phyloP scores from a whole-genome alignment of 2,888 invertebrate genomes.

The Nipponacmea schrenckii region DNA sequence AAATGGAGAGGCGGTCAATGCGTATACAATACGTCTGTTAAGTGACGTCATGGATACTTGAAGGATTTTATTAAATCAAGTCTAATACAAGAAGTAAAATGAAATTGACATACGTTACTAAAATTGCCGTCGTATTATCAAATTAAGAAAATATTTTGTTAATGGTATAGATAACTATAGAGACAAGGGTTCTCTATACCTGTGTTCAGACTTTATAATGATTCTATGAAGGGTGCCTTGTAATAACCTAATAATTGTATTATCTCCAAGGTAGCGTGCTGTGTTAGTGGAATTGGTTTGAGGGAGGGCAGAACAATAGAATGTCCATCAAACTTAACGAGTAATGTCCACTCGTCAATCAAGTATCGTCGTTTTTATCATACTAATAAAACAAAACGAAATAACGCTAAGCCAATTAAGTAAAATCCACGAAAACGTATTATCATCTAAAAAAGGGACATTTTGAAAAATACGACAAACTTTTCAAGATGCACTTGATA shows the following conservation, averaged over 20 bases:
- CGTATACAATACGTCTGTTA: background rate
- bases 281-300: background rate
- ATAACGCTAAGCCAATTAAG: too few relatives aligned
- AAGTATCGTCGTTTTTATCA: too few relatives aligned
- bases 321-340: background rate
- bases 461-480: too few relatives aligned
- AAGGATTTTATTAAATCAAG: background rate
- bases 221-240: too few relatives aligned
- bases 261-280: background rate
- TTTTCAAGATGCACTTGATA: too few relatives aligned
- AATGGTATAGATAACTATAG: conserved; percentile 4
- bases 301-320: background rate
- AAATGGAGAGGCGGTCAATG: too few relatives aligned
- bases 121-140: background rate
- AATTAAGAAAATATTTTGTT: background rate
- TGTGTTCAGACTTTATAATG: background rate
- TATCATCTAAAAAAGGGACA: too few relatives aligned
- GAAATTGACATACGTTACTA: conserved; percentile 8
- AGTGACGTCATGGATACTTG: conserved; percentile 1
- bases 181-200: background rate
- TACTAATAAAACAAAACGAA: too few relatives aligned
- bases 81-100: background rate
- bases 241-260: background rate
- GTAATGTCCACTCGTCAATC: too few relatives aligned
- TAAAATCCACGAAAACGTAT: too few relatives aligned